phyloP scores from a whole-genome alignment of 2,797 vertebrate genomes.

The Lutjanus campechanus region DNA sequence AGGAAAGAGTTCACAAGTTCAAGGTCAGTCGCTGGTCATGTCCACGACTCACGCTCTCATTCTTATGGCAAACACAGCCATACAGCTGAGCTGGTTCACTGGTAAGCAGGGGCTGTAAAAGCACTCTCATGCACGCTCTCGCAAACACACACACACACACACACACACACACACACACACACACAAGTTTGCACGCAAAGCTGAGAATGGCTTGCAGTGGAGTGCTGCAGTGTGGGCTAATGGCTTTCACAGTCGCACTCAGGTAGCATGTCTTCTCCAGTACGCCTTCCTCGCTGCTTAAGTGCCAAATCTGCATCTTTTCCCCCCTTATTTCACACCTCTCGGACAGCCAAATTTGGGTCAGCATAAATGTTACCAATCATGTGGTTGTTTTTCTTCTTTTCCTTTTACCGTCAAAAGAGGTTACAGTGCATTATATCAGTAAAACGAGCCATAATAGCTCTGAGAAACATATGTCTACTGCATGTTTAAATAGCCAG shows the following conservation, averaged over 20 bases:
- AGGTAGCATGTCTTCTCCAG: conserved; percentile 84
- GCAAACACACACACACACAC: conserved; percentile 30
- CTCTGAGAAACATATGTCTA: not conserved
- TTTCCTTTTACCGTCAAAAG: not conserved
- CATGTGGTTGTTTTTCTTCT: not conserved
- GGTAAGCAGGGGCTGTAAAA: conserved; percentile 67
- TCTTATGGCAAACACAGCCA: conserved; percentile 86
- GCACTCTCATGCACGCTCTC: conserved; percentile 49
- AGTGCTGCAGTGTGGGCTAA: conserved; percentile 82
- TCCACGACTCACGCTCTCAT: conserved; percentile 84
- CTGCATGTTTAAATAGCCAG: not conserved
- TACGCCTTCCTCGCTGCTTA: conserved; percentile 62
- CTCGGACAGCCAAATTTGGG: not conserved
- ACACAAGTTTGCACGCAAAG: conserved; percentile 52
- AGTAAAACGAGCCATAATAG: not conserved
- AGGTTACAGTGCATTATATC: not conserved
- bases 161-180: conserved; percentile 34
- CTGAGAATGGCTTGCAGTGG: conserved; percentile 83
- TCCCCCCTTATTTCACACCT: conserved; percentile 19
- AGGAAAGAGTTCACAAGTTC: conserved; percentile 84
- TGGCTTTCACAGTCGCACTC: conserved; percentile 90
- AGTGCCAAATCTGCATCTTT: conserved; percentile 55
- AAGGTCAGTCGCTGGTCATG: conserved; percentile 82
- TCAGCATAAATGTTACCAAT: not conserved
- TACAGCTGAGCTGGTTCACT: conserved; percentile 70